Evolutionary conservation across 2,113 vertebrate genomes (phyloP).

Genomic region (Tamias sibiricus): DNA sequence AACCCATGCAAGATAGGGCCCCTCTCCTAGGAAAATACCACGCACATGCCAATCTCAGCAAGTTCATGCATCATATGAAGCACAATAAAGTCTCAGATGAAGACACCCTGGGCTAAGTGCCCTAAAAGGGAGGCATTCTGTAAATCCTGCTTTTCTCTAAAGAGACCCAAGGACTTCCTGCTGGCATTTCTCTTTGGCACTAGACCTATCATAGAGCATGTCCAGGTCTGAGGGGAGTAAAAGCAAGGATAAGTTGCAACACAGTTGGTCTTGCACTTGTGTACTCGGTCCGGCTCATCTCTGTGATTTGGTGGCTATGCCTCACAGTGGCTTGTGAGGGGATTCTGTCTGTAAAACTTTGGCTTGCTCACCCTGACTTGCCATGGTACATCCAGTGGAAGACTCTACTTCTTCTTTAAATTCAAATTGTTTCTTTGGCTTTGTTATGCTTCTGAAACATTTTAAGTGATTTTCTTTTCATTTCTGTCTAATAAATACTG

Average conservation of each 20-base stretch:
- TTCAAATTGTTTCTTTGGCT: neutral
- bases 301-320: neutral
- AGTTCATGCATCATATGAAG: neutral
- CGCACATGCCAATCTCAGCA: neutral
- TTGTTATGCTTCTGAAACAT: conserved; percentile 15
- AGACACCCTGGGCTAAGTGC: neutral
- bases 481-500: neutral
- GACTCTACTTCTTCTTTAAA: neutral
- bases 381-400: neutral
- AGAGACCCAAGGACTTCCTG: neutral
- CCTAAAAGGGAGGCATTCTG: neutral
- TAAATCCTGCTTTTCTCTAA: neutral
- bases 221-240: neutral
- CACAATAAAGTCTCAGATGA: neutral
- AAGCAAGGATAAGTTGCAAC: neutral
- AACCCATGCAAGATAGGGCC: neutral
- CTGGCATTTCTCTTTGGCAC: neutral
- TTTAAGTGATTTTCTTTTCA: neutral
- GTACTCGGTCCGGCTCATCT: neutral
- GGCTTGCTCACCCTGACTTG: neutral
- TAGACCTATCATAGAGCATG: neutral
- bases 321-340: neutral
- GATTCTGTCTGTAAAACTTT: neutral
- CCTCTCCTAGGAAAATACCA: neutral
- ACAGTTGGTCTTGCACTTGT: neutral